Evolutionary conservation across 2,888 invertebrate species (phyloP), one percentile per base, ranked within the genome.

Genomic region (Pardosa pseudoannulata): DNA sequence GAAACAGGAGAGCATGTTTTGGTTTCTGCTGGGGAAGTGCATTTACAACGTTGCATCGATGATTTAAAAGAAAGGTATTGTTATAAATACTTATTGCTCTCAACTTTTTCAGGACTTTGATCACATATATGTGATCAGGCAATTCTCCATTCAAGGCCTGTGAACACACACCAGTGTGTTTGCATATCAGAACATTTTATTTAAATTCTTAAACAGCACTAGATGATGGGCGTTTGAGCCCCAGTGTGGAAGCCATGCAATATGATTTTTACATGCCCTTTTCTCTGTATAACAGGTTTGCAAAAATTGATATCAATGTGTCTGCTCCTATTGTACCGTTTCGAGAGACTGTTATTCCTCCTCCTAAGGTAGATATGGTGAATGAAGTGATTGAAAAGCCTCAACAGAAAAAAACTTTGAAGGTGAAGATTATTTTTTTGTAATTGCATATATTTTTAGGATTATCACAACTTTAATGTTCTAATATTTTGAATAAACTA

Each of bases 321-420:
- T 99, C 99, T 0, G 95, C 96, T 90, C 99, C 99, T 0, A 98
- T 99, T 90, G 98, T 99, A 0, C 96, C 98, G 6, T 97, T 99
- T 90, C 94, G 96, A 89, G 99, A 99, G 92, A 99, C 99, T 0
- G 94, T 99, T 75, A 94, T 98, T 0, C 94, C 94, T 19, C 95
- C 95, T 23, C 96, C 96, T 0, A 95, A 94, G 90, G 92, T 95
- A 1, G 97, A 96, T 91, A 96, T 95, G 95, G 95, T 96, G 0
- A 96, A 96, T 91, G 97, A 96, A 93, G 94, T 94, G 68, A 96
- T 97, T 78, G 94, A 95, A 46, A 93, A 93, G 11, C 94, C 94
- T 90, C 90, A 92, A 75, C 93, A 93, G 79, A 85, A 85, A 27
- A 85, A 78, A 31, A n/a, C 9, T 62, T 11, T 41, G 7, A 85